Conservation (phyloP, 1,140 invertebrate genomes). For the Drosophila ananassae region DNA sequence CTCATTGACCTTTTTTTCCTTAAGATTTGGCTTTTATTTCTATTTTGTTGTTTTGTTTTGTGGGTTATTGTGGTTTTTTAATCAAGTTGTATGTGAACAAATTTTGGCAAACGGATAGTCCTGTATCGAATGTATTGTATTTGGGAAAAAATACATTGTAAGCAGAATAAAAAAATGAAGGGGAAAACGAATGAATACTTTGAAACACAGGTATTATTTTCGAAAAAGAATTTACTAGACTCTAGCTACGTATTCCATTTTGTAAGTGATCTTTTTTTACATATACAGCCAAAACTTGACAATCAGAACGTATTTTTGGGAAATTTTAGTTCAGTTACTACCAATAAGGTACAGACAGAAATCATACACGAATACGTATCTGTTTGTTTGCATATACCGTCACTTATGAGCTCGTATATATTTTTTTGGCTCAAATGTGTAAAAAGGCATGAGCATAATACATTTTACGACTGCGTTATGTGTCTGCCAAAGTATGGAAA, state of each 20-base stretch:
- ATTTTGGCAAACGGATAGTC: slow-evolving; percentile 42
- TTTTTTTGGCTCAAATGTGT: slow-evolving; percentile 45
- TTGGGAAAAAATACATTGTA: slow-evolving; percentile 2
- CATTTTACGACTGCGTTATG: slow-evolving; percentile 54
- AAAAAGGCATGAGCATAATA: slow-evolving; percentile 38
- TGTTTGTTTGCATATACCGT: slow-evolving; percentile 6
- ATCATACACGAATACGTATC: background rate
- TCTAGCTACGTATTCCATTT: too few species aligned
- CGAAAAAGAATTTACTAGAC: too few species aligned
- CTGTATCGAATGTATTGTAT: slow-evolving; percentile 1
- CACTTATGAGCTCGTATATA: slow-evolving; percentile 56
- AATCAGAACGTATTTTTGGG: too few species aligned
- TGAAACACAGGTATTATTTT: too few species aligned
- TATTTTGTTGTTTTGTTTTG: slow-evolving; percentile 9
- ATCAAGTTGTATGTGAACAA: slow-evolving; percentile 77
- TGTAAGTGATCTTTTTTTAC: too few species aligned
- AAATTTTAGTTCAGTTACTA: too few species aligned
- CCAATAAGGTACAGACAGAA: background rate
- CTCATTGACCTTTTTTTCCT: slow-evolving; percentile 58
- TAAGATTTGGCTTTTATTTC: slow-evolving; percentile 15
- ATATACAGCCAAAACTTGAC: too few species aligned
- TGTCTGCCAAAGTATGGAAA: slow-evolving; percentile 51
- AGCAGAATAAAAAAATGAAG: background rate
- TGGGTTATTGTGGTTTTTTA: slow-evolving; percentile 76
- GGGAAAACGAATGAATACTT: background rate